Evolutionary conservation across 2,113 vertebrate genomes (phyloP).

Genomic region (Cheirogaleus medius): DNA sequence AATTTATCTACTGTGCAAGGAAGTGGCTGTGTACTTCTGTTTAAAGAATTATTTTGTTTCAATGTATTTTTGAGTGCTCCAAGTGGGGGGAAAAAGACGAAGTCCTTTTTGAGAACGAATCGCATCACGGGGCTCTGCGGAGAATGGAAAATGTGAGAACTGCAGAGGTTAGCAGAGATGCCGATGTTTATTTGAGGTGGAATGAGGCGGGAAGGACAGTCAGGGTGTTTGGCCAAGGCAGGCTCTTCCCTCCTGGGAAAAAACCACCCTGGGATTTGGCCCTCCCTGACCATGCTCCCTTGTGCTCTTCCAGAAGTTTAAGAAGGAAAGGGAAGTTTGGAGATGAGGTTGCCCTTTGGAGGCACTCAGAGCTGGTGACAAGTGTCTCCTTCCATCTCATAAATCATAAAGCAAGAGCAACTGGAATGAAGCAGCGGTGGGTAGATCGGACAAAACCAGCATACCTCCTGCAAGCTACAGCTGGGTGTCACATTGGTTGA

Average conservation of each 20-base stretch:
- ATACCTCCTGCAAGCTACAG: neutral
- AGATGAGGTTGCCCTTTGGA: neutral
- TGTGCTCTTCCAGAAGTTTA: neutral
- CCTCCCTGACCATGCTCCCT: neutral
- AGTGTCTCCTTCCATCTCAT: neutral
- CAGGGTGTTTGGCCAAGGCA: neutral
- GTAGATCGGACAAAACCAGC: neutral
- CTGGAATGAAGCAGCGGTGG: neutral
- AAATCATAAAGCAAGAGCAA: neutral
- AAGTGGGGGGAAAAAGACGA: neutral
- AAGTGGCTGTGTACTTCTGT: slow-evolving; percentile 16
- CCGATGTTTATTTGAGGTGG: accelerated
- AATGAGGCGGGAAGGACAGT: neutral
- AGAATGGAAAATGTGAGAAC: neutral
- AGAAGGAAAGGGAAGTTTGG: neutral
- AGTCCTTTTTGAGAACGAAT: neutral
- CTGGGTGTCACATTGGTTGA: neutral
- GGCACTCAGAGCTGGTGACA: neutral
- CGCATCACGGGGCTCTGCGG: neutral
- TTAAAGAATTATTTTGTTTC: slow-evolving; percentile 47
- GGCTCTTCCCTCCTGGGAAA: neutral
- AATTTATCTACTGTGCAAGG: neutral
- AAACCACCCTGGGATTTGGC: neutral
- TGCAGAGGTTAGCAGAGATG: neutral
- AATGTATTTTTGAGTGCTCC: slow-evolving; percentile 38